Percentiles rank a stretch among this genome's conserved stretches.
Evolutionary conservation across 2,888 invertebrate genomes (phyloP).

Genomic region (Drosophila fulvimacula): DNA sequence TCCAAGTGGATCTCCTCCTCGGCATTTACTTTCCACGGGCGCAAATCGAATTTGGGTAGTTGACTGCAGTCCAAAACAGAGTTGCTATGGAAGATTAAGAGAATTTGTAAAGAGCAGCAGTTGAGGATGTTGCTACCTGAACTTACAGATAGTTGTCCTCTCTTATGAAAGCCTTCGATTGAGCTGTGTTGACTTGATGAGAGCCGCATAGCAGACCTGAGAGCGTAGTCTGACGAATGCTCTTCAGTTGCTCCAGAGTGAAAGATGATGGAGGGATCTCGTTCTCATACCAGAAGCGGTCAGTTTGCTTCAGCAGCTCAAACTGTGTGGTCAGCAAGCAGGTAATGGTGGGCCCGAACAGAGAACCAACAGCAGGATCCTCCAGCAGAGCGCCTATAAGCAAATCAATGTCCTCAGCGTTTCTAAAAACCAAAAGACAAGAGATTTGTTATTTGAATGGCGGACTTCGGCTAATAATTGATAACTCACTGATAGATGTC

Average conservation of each 20-base stretch:
- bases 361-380: slow-evolving; percentile 90
- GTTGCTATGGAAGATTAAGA: slow-evolving; percentile 86
- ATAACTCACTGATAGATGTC: slow-evolving; percentile 88
- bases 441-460: not conserved
- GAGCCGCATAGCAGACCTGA: slow-evolving; percentile 92
- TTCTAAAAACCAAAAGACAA: slow-evolving; percentile 82
- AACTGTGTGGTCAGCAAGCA: slow-evolving; percentile 94
- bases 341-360: slow-evolving; percentile 95
- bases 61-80: slow-evolving; percentile 91
- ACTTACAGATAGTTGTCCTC: slow-evolving; percentile 93
- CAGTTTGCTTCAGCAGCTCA: slow-evolving; percentile 92
- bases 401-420: slow-evolving; percentile 92
- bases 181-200: slow-evolving; percentile 89
- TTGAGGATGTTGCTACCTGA: not conserved
- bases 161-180: slow-evolving; percentile 93
- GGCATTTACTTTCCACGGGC: slow-evolving; percentile 87
- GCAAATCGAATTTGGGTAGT: slow-evolving; percentile 88
- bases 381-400: slow-evolving; percentile 94
- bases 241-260: slow-evolving; percentile 90
- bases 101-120: not conserved
- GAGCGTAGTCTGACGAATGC: slow-evolving; percentile 91
- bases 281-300: slow-evolving; percentile 98
- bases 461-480: too few species aligned
- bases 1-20: slow-evolving; percentile 82
- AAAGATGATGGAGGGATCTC: slow-evolving; percentile 95